Base-by-base conservation (phyloP, 1,140 invertebrate species). In the Caenorhabditis tropicalis region DNA sequence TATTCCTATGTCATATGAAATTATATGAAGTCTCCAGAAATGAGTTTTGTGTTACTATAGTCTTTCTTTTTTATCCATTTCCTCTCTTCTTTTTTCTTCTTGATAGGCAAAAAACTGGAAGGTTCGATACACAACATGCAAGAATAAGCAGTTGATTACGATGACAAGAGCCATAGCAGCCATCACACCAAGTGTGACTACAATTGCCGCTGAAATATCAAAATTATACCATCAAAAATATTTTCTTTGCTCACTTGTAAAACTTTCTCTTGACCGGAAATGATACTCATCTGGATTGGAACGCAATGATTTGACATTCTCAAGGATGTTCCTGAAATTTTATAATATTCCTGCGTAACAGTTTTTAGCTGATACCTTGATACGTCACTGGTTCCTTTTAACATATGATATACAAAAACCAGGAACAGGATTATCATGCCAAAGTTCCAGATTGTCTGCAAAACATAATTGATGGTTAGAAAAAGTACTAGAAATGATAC, bases 91-190 rank as follows among this genome's bases (percentile, higher is more conserved):
- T 19, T 56, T 51, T 2, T 81, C 46, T 53, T 81, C 79, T 19
- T 81, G 48, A 12, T 81, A 81, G 4, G 79, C 48, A 24, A 81
- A 81, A 36, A 81, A 53, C n/a, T 81, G 79, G 24, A 81, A 81
- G 15, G 79, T 81, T 7, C 79, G 79, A 36, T 53, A 81, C n/a
- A 81, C 79, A 0, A 81, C 79, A 43, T 81, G 79, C 19, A 81
- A 21, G 21, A 81, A 81, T 51, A 81, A 33, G 51, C 79, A 81
- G 31, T 81, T 56, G 46, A 81, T 81, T 9, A 53, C 21, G 31
- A 81, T 81, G 19, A 81, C 79, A 3, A 81, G 15, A 2, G 48
- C 46, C 79, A 81, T 36, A 0, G 51, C 48, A 81, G 48, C 31
- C 79, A 81, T 53, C n/a, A 81, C 48, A 24, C 16, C 79, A 0